Base-by-base conservation (phyloP, 2,113 vertebrate genomes). In the Blennius ocellaris region DNA sequence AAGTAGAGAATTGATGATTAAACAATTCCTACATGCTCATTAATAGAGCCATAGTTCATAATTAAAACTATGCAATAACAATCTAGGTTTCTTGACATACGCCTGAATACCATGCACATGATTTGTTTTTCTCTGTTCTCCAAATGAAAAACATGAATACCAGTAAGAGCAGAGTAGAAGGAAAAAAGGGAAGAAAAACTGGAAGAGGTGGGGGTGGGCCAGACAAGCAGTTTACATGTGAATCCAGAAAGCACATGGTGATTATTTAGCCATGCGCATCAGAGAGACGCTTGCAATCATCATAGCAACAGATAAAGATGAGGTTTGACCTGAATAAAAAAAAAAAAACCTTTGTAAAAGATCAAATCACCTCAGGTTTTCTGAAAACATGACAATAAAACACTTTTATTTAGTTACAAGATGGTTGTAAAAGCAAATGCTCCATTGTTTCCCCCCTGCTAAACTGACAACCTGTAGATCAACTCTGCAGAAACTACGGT, bases 151-250 rank as follows among this genome's bases (percentile, higher is more conserved):
- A 62, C 67, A 40, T 58, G 44, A 52, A 79, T 52, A 76, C 69
- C 50, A 88, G 70, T 41, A 14, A 76, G 53, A 62, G 73, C 55
- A 58, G 78, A 11, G 49, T 59, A 84, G 82, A 89, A 86, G 78
- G 79, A 85, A 86, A 86, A 69, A 53, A 48, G 71, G 78, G 82
- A 87, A 82, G 62, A 82, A 85, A 87, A 88, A 71, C 3, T 64
- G 62, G 71, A 63, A 41, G 69, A 53, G 77, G 80, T 17, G 64
- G 76, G 63, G 74, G 76, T 21, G 51, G 67, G 73, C 10, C 59
- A 69, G 77, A 76, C 80, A 75, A 76, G 67, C 66, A 64, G 73
- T 54, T 78, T 82, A 50, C 63, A 80, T 79, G 76, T 80, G 81
- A 80, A 79, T 67, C 63, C 47, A 76, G 48, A 36, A 55, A 80